These are phyloP conservation scores for Cephus pulcher DNA, from an alignment of 2,888 invertebrate species.

Conservation along the genomic window DNA sequence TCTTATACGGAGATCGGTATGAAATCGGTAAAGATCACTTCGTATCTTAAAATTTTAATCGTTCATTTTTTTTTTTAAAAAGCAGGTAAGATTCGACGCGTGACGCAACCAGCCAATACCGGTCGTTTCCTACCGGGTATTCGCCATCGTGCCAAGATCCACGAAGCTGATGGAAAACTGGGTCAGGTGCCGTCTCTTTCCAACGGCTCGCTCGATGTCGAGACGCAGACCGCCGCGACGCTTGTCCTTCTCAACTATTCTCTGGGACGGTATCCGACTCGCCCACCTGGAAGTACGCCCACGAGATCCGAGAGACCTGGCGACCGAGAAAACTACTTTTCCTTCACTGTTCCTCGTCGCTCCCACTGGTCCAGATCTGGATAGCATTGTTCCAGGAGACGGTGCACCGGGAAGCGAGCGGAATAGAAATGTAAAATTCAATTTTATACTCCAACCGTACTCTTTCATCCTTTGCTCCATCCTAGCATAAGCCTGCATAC, in stretches of 20 bases:
- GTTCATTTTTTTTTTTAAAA: not conserved
- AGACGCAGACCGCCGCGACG: slow-evolving; percentile 2
- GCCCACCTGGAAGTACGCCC: not conserved
- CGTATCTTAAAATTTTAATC: not conserved
- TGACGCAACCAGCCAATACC: slow-evolving; percentile 3
- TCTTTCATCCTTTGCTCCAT: not conserved
- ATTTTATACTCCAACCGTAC: not conserved
- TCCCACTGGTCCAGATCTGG: not conserved
- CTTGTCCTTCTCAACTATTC: not conserved
- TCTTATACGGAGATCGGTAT: not conserved
- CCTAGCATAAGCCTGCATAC: not conserved
- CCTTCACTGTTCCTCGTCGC: not conserved
- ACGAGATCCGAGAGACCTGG: not conserved
- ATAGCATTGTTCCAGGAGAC: not conserved
- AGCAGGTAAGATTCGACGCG: not conserved
- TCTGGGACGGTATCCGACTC: not conserved
- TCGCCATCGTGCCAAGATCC: not conserved
- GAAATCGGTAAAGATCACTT: not conserved
- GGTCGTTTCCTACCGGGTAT: slow-evolving; percentile 1
- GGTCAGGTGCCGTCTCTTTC: slow-evolving; percentile 4
- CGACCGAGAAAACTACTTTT: not conserved
- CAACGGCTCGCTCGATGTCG: not conserved
- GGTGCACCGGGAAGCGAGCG: not conserved
- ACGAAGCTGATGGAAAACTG: not conserved
- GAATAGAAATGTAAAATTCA: not conserved